Conservation (phyloP, 2,888 invertebrate genomes). For the Rhingia campestris region DNA sequence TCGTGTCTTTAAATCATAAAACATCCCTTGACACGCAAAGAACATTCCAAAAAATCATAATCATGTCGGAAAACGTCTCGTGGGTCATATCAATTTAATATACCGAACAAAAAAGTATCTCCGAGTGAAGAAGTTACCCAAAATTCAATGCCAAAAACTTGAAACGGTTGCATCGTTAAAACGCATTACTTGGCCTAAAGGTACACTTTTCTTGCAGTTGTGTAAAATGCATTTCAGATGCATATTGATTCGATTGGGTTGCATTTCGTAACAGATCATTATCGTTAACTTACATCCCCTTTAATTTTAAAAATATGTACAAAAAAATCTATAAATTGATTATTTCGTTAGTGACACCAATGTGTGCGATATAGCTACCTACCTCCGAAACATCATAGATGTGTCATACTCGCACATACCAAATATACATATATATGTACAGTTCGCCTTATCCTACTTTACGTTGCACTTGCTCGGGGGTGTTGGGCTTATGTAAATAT, state of each 20-base stretch:
- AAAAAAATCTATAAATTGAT: conserved; percentile 72
- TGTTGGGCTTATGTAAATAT: conserved; percentile 15
- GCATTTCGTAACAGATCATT: conserved; percentile 44
- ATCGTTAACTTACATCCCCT: conserved; percentile 18
- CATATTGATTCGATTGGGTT: not conserved
- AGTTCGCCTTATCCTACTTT: not conserved
- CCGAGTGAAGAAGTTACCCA: no score
- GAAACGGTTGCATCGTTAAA: conserved; percentile 1
- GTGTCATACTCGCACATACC: not conserved
- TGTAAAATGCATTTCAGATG: conserved; percentile 28
- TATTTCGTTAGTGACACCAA: conserved; percentile 29
- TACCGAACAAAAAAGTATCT: not conserved
- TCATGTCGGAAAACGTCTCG: not conserved
- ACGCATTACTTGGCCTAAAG: conserved; percentile 23
- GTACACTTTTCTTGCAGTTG: not conserved
- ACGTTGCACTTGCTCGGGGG: not conserved
- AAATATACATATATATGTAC: not conserved
- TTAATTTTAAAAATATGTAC: conserved; percentile 25
- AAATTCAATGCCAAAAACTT: conserved; percentile 17
- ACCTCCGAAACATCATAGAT: not conserved
- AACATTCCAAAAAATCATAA: conserved; percentile 4
- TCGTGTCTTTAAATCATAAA: conserved; percentile 11
- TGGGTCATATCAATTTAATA: not conserved
- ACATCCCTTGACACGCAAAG: conserved; percentile 5
- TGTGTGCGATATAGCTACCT: conserved; percentile 12